These are phyloP conservation scores for Actenoides hombroni DNA, from an alignment of 2,113 vertebrate species.

Conservation along the genomic window DNA sequence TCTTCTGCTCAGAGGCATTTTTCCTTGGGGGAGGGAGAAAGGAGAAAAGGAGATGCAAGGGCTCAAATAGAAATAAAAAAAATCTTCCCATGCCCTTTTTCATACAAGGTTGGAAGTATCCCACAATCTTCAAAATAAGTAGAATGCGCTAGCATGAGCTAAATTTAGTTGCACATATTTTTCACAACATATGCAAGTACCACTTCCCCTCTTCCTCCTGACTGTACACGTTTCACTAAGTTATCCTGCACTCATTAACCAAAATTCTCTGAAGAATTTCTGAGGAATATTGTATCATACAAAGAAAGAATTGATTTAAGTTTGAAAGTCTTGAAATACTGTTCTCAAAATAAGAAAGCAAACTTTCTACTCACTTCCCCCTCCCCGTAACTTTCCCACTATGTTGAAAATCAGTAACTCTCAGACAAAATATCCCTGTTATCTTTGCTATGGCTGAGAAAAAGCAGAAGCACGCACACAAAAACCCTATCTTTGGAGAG, in stretches of 20 bases:
- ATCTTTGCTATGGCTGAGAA: neutral
- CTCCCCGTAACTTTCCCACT: rapidly evolving
- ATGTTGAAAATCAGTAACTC: neutral
- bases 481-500: neutral
- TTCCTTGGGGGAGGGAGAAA: neutral
- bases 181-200: slow-evolving; percentile 55
- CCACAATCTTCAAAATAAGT: slow-evolving; percentile 81
- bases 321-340: neutral
- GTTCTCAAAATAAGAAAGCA: neutral
- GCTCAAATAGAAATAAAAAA: slow-evolving; percentile 26
- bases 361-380: neutral
- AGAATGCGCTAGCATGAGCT: slow-evolving; percentile 56
- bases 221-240: neutral
- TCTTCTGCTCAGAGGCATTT: slow-evolving; percentile 17
- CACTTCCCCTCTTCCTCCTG: neutral
- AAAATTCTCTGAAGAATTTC: neutral
- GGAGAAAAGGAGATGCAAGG: neutral
- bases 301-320: neutral
- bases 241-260: neutral
- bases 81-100: slow-evolving; percentile 87
- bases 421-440: neutral
- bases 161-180: slow-evolving; percentile 72
- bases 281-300: neutral
- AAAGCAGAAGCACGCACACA: neutral
- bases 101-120: slow-evolving; percentile 79